Base-by-base conservation (phyloP, 2,888 invertebrate genomes). In the Argynnis bischoffii region DNA sequence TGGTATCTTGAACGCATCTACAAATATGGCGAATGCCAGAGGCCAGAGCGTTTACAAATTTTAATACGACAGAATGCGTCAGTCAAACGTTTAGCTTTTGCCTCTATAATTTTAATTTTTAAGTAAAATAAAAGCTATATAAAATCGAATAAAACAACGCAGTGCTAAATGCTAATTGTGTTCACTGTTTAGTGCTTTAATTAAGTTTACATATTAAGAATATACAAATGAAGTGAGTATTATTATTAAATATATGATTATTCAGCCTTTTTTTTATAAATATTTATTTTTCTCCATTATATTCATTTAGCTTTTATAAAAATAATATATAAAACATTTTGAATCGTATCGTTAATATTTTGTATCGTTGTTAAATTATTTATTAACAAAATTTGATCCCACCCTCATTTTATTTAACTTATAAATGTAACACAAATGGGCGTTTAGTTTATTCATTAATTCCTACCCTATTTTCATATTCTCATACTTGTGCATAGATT, bases 201-300 rank as follows among this genome's bases (percentile, higher is more conserved):
- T 55, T 65, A 51, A 70, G 60, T 66, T 66, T 55, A 63, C 51
- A 57, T 51, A 31, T 11, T 57, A 68, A 61, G 65, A 60, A 65
- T 55, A 63, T 64, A 72, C 76, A 73, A 76, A 76, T 76, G 76
- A 76, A 75, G 76, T 76, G 70, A 76, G 76, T 74, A 63, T 64
- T 57, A 61, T 55, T 50, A 57, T 59, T 55, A 8, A 26, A 54
- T 54, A 26, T 31, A 53, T 50, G 11, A 47, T 15, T 26, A 57
- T 6, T 18, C n/a, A 35, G n/a, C 26, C 21, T 35, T 14, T 35
- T 18, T 67, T 64, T 63, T 51, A 11, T 41, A 41, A 41, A 8
- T 47, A 47, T 35, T 14, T 55, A 4, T 31, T 47, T 13, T 47
- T 31, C 13, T 55, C 35, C 16, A 16, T 55, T 55, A 41, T 11